Percentiles rank a stretch among this genome's conserved stretches.
Evolutionary conservation across 2,113 vertebrate genomes (phyloP).

Genomic region (Poeciliopsis prolifica): DNA sequence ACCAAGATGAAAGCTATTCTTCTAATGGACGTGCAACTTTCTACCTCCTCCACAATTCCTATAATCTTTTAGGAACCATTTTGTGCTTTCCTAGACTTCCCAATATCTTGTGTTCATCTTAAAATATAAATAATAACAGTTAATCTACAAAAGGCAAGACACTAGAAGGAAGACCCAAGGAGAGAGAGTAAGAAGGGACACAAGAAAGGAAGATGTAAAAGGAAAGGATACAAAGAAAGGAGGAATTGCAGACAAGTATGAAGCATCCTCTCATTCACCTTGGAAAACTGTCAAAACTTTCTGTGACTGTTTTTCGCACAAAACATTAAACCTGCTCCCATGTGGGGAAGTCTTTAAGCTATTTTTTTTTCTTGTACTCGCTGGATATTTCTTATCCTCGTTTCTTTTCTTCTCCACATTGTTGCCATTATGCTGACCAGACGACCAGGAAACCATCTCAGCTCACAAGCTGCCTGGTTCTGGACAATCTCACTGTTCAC

Average conservation of each 20-base stretch:
- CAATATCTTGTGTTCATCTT: not conserved
- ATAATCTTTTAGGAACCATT: not conserved
- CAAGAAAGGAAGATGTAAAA: not conserved
- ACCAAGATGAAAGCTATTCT: no score
- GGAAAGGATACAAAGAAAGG: not conserved
- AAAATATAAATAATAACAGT: not conserved
- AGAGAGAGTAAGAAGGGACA: not conserved
- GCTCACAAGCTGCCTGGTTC: not conserved
- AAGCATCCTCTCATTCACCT: not conserved
- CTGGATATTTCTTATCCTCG: no score
- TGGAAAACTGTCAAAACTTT: no score
- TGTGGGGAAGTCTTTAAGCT: not conserved
- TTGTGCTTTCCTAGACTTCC: not conserved
- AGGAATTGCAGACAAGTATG: not conserved
- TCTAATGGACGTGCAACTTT: no score
- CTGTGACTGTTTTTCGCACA: no score
- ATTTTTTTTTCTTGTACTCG: not conserved
- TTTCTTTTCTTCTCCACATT: not conserved
- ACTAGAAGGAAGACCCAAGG: not conserved
- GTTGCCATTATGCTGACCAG: not conserved
- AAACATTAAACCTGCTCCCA: no score
- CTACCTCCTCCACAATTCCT: not conserved
- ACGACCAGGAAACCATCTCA: not conserved
- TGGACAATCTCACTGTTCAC: constrained; percentile 5
- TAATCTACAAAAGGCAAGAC: not conserved